Conservation (phyloP, 2,888 invertebrate genomes). For the Aphrophora alni region DNA sequence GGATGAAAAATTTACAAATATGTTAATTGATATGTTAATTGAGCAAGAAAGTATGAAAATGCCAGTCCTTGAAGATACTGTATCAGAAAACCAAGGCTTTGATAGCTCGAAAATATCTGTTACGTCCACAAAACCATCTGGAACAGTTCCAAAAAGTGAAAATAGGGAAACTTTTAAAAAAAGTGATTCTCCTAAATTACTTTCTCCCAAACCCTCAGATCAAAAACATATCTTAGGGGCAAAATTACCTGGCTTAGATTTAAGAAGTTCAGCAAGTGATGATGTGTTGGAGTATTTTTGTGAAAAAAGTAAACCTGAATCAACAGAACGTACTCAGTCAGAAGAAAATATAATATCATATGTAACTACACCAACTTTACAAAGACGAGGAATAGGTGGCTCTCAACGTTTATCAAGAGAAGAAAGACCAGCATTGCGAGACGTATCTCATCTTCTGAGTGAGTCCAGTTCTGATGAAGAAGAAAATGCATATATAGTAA, state of each 20-base stretch:
- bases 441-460: slow-evolving; percentile 54
- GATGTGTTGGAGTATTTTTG: slow-evolving; percentile 11
- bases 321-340: slow-evolving; percentile 9
- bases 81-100: neutral
- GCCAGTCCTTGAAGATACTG: neutral
- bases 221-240: neutral
- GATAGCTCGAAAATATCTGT: neutral
- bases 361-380: slow-evolving; percentile 56
- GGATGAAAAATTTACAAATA: slow-evolving; percentile 45
- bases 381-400: slow-evolving; percentile 55
- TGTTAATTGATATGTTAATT: slow-evolving; percentile 47
- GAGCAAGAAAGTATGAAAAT: slow-evolving; percentile 47
- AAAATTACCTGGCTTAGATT: neutral
- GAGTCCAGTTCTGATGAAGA: slow-evolving; percentile 54
- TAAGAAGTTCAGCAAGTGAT: slow-evolving; percentile 11
- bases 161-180: neutral
- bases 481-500: slow-evolving; percentile 50
- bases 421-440: slow-evolving; percentile 56
- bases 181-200: neutral
- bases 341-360: slow-evolving; percentile 34
- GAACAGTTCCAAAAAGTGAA: neutral
- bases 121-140: neutral
- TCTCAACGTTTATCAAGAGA: slow-evolving; percentile 55
- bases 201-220: neutral
- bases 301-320: neutral